phyloP scores from a whole-genome alignment of 2,888 invertebrate species.

The Macropis europaea region DNA sequence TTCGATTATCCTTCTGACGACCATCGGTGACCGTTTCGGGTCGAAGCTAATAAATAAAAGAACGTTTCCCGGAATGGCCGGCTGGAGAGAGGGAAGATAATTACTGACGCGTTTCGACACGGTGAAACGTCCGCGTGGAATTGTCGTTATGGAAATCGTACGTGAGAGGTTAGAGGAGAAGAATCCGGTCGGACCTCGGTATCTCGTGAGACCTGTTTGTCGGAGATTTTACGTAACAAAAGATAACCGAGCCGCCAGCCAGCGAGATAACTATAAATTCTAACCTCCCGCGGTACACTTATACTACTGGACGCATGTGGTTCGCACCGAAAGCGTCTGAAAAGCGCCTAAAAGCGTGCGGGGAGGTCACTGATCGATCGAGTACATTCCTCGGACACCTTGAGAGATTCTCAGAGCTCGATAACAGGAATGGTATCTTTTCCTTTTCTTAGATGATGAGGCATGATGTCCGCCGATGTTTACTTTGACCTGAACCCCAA shows the following conservation, averaged over 20 bases:
- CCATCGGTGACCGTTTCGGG: constrained; percentile 23
- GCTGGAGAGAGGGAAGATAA: constrained; percentile 5
- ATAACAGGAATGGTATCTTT: too few species aligned
- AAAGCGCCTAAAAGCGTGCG: too few species aligned
- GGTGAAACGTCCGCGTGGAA: constrained; percentile 4
- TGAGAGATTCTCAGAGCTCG: too few species aligned
- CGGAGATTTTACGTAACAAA: constrained; percentile 57
- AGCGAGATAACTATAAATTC: constrained; percentile 47
- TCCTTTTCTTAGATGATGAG: neutral
- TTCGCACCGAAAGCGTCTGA: too few species aligned
- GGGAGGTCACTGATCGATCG: too few species aligned
- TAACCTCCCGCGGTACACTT: constrained; percentile 27
- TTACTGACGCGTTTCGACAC: constrained; percentile 31
- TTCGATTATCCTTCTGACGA: constrained; percentile 50
- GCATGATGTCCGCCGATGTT: neutral
- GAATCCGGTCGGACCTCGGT: constrained; percentile 32
- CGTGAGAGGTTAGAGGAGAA: constrained; percentile 30
- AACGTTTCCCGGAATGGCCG: constrained; percentile 8
- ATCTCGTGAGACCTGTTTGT: constrained; percentile 58
- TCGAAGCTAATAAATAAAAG: constrained; percentile 29
- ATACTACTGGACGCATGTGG: too few species aligned
- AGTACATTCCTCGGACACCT: too few species aligned
- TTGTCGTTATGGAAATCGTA: constrained; percentile 36
- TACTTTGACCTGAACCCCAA: neutral
- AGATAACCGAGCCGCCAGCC: constrained; percentile 48